These are phyloP conservation scores for Nesoenas mayeri DNA, from an alignment of 2,113 vertebrate species.

Conservation along the genomic window DNA sequence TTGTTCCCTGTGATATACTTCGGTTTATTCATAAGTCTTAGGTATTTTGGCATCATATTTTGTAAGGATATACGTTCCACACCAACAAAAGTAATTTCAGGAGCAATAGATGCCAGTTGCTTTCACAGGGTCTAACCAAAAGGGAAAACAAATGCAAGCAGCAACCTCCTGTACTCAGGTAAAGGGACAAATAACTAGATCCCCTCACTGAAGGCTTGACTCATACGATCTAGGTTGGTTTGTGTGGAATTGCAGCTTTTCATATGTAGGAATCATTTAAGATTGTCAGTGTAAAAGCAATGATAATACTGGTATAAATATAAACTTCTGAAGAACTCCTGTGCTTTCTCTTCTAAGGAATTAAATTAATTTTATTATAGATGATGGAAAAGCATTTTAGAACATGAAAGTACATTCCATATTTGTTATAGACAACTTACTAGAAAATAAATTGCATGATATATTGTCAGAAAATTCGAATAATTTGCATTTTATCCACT, in stretches of 20 bases:
- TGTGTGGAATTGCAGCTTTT: neutral
- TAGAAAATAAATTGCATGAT: neutral
- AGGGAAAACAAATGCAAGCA: neutral
- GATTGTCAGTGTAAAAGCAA: neutral
- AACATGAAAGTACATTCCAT: neutral
- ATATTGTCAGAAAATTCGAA: neutral
- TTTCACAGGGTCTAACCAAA: neutral
- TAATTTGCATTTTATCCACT: neutral
- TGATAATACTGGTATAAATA: neutral
- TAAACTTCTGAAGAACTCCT: neutral
- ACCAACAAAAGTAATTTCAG: neutral
- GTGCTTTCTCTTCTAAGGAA: neutral
- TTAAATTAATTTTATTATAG: neutral
- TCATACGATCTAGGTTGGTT: neutral
- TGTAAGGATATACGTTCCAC: neutral
- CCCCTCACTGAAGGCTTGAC: accelerated
- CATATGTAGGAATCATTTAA: neutral
- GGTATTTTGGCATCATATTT: neutral
- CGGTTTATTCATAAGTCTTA: neutral
- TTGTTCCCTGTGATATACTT: neutral
- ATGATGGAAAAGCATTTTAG: neutral
- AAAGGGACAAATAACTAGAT: neutral
- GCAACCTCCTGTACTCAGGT: neutral
- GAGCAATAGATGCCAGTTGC: neutral
- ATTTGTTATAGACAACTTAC: neutral